A percentile compares a stretch with the other conserved stretches of the same genome.
phyloP scores from a whole-genome alignment of 2,113 vertebrate genomes.

The Chlorodrepanis virens region DNA sequence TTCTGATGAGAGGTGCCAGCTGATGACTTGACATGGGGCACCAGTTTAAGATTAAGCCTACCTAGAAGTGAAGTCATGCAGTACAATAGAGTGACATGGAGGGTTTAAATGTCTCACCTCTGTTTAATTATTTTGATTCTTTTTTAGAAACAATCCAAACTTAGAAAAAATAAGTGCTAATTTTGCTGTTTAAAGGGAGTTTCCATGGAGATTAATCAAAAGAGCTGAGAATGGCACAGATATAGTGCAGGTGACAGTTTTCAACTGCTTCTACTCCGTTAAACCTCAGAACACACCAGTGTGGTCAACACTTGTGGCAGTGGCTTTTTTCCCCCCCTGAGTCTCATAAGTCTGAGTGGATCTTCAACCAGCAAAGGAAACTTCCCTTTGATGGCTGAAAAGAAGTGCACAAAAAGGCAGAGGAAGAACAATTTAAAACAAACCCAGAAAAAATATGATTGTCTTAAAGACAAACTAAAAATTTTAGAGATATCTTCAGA shows the following conservation, averaged over 20 bases:
- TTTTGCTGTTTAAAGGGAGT: not conserved
- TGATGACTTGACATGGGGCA: slow-evolving; percentile 15
- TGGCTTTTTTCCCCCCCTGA: not conserved
- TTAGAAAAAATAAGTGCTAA: not conserved
- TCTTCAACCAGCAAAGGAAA: not conserved
- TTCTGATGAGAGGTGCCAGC: slow-evolving; percentile 34
- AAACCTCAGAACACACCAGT: not conserved
- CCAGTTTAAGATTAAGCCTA: not conserved
- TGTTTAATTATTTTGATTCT: not conserved
- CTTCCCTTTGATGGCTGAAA: not conserved
- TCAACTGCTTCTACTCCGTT: not conserved
- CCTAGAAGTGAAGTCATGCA: not conserved
- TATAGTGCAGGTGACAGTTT: not conserved
- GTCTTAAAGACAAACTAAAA: not conserved
- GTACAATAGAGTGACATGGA: not conserved
- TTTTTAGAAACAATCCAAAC: not conserved
- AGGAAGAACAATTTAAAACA: not conserved
- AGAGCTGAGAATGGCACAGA: not conserved
- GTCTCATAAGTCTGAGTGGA: not conserved
- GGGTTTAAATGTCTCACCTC: not conserved
- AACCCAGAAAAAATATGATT: not conserved
- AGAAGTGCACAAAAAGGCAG: not conserved
- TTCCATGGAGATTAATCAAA: not conserved
- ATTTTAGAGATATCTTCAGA: not conserved
- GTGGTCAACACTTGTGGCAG: not conserved